These are phyloP conservation scores for Sarcophaga carnaria DNA, from an alignment of 2,888 invertebrate genomes.

Conservation along the genomic window DNA sequence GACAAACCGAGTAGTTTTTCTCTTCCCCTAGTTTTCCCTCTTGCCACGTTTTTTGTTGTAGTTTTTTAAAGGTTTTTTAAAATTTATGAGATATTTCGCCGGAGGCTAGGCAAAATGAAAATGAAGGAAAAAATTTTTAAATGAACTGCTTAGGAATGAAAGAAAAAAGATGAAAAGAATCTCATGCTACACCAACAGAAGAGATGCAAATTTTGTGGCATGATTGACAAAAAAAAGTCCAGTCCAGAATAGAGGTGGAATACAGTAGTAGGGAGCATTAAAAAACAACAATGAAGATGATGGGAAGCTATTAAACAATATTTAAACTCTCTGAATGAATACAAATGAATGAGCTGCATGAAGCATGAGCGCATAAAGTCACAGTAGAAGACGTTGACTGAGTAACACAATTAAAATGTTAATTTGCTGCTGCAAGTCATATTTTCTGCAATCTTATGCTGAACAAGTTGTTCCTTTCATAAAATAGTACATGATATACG, in stretches of 20 bases:
- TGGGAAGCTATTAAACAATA: constrained; percentile 15
- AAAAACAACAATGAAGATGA: background rate
- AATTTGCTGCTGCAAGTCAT: constrained; percentile 65
- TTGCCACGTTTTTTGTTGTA: no score
- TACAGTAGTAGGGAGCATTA: background rate
- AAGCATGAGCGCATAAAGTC: background rate
- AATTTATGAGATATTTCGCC: constrained; percentile 67
- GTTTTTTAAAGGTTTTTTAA: constrained; percentile 13
- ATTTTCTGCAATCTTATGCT: constrained; percentile 23
- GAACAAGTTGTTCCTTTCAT: constrained; percentile 24
- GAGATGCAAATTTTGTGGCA: constrained; percentile 37
- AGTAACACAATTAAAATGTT: constrained; percentile 68
- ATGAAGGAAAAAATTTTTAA: constrained; percentile 28
- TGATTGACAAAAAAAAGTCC: no score
- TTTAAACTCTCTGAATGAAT: constrained; percentile 28
- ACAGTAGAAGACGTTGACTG: background rate
- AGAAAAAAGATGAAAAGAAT: background rate
- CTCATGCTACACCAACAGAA: background rate
- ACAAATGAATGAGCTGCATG: constrained; percentile 1
- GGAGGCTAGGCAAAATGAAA: constrained; percentile 51
- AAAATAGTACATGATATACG: no score
- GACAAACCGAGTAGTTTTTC: constrained; percentile 44
- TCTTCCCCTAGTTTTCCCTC: background rate
- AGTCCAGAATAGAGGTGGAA: constrained; percentile 1
- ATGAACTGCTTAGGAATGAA: constrained; percentile 9